phyloP scores from a whole-genome alignment of 2,113 vertebrate species.

The Alligator sinensis region DNA sequence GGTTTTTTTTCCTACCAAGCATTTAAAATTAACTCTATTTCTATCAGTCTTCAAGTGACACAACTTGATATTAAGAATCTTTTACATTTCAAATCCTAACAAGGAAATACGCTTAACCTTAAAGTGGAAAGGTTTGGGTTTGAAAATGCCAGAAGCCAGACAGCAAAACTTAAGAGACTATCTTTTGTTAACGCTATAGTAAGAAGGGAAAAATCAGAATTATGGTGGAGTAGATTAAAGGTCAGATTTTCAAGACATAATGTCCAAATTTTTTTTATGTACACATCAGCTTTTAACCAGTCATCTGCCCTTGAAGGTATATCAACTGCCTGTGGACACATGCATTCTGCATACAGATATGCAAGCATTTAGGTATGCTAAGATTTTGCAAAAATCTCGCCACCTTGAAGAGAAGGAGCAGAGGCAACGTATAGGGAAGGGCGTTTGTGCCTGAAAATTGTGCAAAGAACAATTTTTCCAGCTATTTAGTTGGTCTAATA shows the following conservation, averaged over 20 bases:
- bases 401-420: neutral
- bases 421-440: neutral
- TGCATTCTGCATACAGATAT: neutral
- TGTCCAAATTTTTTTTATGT: neutral
- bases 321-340: neutral
- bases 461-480: too few relatives aligned
- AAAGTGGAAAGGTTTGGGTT: neutral
- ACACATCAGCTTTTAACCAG: neutral
- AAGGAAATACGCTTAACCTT: neutral
- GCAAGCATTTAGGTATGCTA: neutral
- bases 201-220: neutral
- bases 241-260: neutral
- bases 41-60: neutral
- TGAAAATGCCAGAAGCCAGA: neutral
- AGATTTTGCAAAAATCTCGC: neutral
- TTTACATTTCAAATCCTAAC: neutral
- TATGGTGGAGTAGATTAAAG: neutral
- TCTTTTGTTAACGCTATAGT: neutral
- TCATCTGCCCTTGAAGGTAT: fast-evolving
- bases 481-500: too few relatives aligned
- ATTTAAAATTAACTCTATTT: conserved; percentile 37
- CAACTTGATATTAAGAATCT: neutral
- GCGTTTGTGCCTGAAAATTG: too few relatives aligned
- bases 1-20: neutral
- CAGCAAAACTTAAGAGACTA: neutral